A percentile compares a stretch with the other conserved stretches of the same genome.
phyloP scores from a whole-genome alignment of 2,888 invertebrate species.

The Agrochola macilenta region DNA sequence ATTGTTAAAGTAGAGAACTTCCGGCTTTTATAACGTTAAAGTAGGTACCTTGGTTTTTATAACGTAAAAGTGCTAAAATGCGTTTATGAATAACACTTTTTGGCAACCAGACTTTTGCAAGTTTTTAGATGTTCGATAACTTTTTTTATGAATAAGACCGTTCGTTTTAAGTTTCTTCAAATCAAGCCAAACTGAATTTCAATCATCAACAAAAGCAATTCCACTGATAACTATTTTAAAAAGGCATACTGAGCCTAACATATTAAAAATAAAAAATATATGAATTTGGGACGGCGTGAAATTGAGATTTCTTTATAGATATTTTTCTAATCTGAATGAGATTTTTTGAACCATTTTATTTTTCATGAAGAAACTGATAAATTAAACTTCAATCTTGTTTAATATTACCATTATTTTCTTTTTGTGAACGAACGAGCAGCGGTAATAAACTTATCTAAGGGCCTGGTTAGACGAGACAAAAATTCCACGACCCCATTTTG shows the following conservation, averaged over 20 bases:
- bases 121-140: too few relatives aligned
- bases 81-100: too few relatives aligned
- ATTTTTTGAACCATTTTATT: slow-evolving; percentile 5
- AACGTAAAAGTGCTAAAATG: too few relatives aligned
- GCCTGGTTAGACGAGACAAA: not conserved
- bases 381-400: slow-evolving; percentile 15
- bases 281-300: slow-evolving; percentile 21
- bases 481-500: not conserved
- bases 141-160: too few relatives aligned
- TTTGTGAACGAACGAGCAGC: not conserved
- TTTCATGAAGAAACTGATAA: slow-evolving; percentile 10
- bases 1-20: too few relatives aligned
- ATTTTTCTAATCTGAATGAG: slow-evolving; percentile 13
- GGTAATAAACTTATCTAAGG: not conserved
- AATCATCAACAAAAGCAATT: not conserved
- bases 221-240: not conserved
- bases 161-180: not conserved
- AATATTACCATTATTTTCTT: not conserved
- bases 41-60: too few relatives aligned
- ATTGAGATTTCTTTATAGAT: slow-evolving; percentile 17
- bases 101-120: too few relatives aligned
- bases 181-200: not conserved
- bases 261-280: slow-evolving; percentile 16
- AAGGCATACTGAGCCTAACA: not conserved
- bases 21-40: too few relatives aligned